These are phyloP conservation scores for Nebria brevicollis DNA, from an alignment of 2,888 invertebrate genomes.

Conservation along the genomic window DNA sequence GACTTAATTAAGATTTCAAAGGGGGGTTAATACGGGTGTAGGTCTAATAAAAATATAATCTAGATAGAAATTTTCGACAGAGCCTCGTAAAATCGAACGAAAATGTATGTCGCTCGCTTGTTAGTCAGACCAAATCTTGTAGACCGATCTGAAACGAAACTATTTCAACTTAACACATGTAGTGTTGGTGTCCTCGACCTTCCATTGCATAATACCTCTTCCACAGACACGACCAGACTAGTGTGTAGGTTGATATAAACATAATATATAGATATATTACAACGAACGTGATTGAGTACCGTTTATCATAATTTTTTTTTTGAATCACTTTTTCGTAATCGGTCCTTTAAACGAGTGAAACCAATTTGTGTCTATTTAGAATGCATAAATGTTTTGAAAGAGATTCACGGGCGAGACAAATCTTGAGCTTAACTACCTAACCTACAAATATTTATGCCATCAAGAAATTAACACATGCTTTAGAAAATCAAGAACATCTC, in stretches of 20 bases:
- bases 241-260: conserved; percentile 1
- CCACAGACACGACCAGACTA: neutral
- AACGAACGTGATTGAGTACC: neutral
- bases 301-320: neutral
- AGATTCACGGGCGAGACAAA: neutral
- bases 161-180: neutral
- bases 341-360: neutral
- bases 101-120: neutral
- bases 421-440: neutral
- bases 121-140: neutral
- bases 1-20: neutral
- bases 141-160: neutral
- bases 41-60: neutral
- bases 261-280: neutral
- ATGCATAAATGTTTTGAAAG: neutral
- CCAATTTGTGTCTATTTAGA: neutral
- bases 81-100: neutral
- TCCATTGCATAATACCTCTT: neutral
- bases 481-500: neutral
- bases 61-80: neutral
- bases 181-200: conserved; percentile 1
- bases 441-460: neutral
- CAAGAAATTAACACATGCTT: conserved; percentile 1
- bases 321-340: neutral
- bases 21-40: neutral